phyloP scores from a whole-genome alignment of 2,888 invertebrate genomes.

The Xylota segnis region DNA sequence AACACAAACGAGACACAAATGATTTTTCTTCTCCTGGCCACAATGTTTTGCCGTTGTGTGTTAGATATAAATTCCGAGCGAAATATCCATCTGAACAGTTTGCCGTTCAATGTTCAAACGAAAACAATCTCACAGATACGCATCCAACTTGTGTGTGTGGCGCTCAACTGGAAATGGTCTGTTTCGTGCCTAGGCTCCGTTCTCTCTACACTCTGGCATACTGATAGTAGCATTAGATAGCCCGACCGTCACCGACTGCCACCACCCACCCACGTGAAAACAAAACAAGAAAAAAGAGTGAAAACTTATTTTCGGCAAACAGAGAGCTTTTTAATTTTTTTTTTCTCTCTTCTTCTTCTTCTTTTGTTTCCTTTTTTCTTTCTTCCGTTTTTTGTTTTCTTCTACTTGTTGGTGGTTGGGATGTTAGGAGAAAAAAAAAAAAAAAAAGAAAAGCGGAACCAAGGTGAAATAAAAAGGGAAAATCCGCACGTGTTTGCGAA shows the following conservation, averaged over 20 bases:
- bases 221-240: conserved; percentile 33
- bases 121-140: conserved; percentile 54
- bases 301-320: conserved; percentile 72
- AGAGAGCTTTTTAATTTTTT: conserved; percentile 58
- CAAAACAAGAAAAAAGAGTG: too few relatives aligned
- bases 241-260: conserved; percentile 30
- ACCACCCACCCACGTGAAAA: conserved; percentile 38
- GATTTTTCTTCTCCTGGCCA: conserved; percentile 5
- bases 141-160: conserved; percentile 38
- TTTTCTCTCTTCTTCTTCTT: conserved; percentile 23
- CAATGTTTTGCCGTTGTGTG: conserved; percentile 25
- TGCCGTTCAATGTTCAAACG: conserved; percentile 23
- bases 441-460: neutral
- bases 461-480: conserved; percentile 7
- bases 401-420: conserved; percentile 33
- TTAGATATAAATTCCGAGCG: conserved; percentile 25
- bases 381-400: conserved; percentile 9
- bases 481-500: conserved; percentile 44
- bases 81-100: conserved; percentile 45
- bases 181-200: conserved; percentile 39
- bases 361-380: conserved; percentile 19
- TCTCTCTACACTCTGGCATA: conserved; percentile 55
- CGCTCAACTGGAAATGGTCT: conserved; percentile 7
- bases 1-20: neutral
- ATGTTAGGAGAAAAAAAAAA: conserved; percentile 19